Evolutionary conservation across 1,140 invertebrate genomes (phyloP), one percentile per base, ranked within the genome.

Genomic region (Cephus cinctus): DNA sequence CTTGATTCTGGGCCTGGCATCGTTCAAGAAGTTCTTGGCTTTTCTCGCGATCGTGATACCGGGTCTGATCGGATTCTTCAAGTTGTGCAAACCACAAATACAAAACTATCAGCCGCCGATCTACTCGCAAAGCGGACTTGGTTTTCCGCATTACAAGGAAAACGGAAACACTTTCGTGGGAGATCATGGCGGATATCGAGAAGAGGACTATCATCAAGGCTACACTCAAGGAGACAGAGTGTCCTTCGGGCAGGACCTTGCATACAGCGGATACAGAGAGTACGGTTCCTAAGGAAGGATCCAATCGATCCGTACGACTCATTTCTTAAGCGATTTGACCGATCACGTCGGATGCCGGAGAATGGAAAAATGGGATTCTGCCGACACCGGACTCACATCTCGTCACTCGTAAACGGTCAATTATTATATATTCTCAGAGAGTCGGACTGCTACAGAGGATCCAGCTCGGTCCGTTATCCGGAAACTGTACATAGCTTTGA

Each of bases 11-110:
- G 88, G 89, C 8, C 71, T 92, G 46, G 88, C 85, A 5, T 89
- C 88, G 15, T 88, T 92, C 62, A 90, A 92, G 71, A 91, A 91
- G 58, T 81, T 92, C 61, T 77, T 91, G 2, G 86, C 86, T 22
- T 85, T 92, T 61, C 71, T 88, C 58, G 87, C 87, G 15, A 81
- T 91, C 27, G 79, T 89, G 16, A 74, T 91, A 50, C 88, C 88
- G 19, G 84, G 82, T 65, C 60, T 89, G 1, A 90, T 90, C 47
- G 89, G 85, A 5, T 90, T 89, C 73, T 89, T 90, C 67, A 89
- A 89, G 61, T 76, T 90, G 19, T 90, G 86, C 74, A 82, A 80
- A 41, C 81, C 82, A 0, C 63, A 79, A 9, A 50, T 74, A 2
- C 71, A 75, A 4, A 65, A 59, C 38, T 76, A 73, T 43, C 62